A percentile compares a stretch with the other conserved stretches of the same genome.
Conservation (phyloP, 2,888 invertebrate genomes). For the Cotesia congregata region DNA sequence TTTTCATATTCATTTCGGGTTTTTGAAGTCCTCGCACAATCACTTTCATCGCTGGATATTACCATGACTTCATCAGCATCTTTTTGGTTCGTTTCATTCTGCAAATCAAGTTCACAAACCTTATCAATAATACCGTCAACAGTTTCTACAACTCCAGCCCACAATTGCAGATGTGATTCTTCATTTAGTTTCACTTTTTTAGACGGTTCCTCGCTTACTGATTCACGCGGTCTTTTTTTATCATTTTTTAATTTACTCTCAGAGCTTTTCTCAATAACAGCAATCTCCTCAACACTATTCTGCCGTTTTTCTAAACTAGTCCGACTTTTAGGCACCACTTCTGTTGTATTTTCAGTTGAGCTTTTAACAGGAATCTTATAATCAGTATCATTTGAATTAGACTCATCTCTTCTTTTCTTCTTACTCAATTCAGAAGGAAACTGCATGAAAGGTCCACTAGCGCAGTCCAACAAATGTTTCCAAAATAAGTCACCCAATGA, state of each 20-base stretch:
- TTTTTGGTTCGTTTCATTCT: slow-evolving; percentile 48
- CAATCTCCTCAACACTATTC: slow-evolving; percentile 60
- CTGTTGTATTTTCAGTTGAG: slow-evolving; percentile 46
- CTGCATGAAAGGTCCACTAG: slow-evolving; percentile 71
- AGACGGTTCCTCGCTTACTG: slow-evolving; percentile 48
- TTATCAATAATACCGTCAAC: slow-evolving; percentile 66
- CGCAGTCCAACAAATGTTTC: slow-evolving; percentile 72
- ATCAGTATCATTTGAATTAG: slow-evolving; percentile 43
- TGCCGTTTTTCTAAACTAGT: slow-evolving; percentile 52
- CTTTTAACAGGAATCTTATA: slow-evolving; percentile 41
- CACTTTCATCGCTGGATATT: slow-evolving; percentile 62
- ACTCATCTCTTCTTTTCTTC: slow-evolving; percentile 52
- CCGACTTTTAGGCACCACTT: slow-evolving; percentile 55
- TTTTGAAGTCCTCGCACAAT: slow-evolving; percentile 51
- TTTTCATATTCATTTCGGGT: slow-evolving; percentile 28
- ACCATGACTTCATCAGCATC: slow-evolving; percentile 57
- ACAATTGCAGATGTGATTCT: slow-evolving; percentile 62
- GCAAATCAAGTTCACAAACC: slow-evolving; percentile 61
- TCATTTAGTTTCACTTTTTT: slow-evolving; percentile 46
- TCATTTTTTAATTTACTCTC: slow-evolving; percentile 53
- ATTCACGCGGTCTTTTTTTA: slow-evolving; percentile 55
- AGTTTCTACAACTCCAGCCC: slow-evolving; percentile 67
- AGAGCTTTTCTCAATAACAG: slow-evolving; percentile 50
- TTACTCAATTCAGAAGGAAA: slow-evolving; percentile 70
- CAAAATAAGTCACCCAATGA: slow-evolving; percentile 76